A percentile compares a stretch with the other conserved stretches of the same genome.
These are phyloP conservation scores for Leistus spinibarbis DNA, from an alignment of 2,888 invertebrate species.

Conservation along the genomic window DNA sequence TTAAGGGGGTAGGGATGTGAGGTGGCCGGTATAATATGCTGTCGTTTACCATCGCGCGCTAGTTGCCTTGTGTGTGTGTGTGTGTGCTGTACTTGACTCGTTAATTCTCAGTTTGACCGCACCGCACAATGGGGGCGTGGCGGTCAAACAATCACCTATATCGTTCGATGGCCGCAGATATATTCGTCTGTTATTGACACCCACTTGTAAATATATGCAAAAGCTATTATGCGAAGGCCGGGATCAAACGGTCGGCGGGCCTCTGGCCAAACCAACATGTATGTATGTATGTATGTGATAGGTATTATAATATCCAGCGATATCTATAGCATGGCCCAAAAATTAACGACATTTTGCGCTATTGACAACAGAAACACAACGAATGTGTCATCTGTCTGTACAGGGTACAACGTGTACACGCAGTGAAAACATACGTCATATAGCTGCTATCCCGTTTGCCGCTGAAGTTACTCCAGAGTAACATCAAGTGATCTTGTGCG, in stretches of 20 bases:
- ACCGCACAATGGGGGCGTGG: conserved; percentile 46
- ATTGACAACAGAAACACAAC: not conserved
- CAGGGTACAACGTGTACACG: not conserved
- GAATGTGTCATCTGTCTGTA: not conserved
- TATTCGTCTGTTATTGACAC: conserved; percentile 18
- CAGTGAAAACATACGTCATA: no score
- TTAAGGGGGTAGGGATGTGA: not conserved
- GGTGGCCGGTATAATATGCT: not conserved
- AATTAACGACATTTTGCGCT: not conserved
- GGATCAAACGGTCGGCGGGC: not conserved
- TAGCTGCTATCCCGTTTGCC: no score
- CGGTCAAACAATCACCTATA: conserved; percentile 51
- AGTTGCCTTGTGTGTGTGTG: conserved; percentile 43
- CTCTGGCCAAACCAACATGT: not conserved
- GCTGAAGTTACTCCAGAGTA: no score
- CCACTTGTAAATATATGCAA: conserved; percentile 25
- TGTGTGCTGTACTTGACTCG: conserved; percentile 48
- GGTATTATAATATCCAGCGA: not conserved
- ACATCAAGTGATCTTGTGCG: no score
- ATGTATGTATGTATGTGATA: not conserved
- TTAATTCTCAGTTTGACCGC: conserved; percentile 47
- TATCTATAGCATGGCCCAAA: not conserved
- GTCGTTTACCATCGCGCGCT: conserved; percentile 25
- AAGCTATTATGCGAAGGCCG: conserved; percentile 5
- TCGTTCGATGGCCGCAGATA: conserved; percentile 39